These are phyloP conservation scores for Lepidostoma basale DNA, from an alignment of 1,140 invertebrate species.

Conservation along the genomic window DNA sequence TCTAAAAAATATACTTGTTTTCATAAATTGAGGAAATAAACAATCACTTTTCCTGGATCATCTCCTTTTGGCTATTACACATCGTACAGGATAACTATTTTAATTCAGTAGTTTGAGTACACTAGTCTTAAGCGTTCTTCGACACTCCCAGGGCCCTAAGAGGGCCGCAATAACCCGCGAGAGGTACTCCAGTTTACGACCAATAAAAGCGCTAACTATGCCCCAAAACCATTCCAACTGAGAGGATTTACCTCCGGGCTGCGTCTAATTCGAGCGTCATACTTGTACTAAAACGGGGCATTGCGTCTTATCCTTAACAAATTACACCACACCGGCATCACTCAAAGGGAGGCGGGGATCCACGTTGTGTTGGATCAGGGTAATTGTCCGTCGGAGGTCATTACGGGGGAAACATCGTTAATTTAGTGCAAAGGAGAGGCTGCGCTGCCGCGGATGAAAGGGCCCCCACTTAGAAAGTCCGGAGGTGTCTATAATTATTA, in stretches of 20 bases:
- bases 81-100: too few relatives aligned
- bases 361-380: background rate
- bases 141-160: too few relatives aligned
- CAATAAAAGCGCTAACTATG: conserved; percentile 9
- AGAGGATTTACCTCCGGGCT: background rate
- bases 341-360: background rate
- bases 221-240: conserved; percentile 1
- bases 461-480: background rate
- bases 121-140: too few relatives aligned
- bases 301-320: background rate
- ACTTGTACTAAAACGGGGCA: background rate
- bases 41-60: too few relatives aligned
- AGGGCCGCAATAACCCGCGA: background rate
- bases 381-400: conserved; percentile 12
- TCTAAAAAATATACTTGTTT: too few relatives aligned
- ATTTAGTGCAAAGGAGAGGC: background rate
- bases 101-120: too few relatives aligned
- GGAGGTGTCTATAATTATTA: background rate
- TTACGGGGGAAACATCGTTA: conserved; percentile 3
- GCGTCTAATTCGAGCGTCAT: conserved; percentile 6
- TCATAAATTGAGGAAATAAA: too few relatives aligned
- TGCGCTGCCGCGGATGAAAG: background rate
- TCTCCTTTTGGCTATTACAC: too few relatives aligned
- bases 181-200: background rate
- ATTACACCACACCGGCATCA: conserved; percentile 5